Evolutionary conservation across 2,888 invertebrate species (phyloP).

Genomic region (Diaperis boleti): DNA sequence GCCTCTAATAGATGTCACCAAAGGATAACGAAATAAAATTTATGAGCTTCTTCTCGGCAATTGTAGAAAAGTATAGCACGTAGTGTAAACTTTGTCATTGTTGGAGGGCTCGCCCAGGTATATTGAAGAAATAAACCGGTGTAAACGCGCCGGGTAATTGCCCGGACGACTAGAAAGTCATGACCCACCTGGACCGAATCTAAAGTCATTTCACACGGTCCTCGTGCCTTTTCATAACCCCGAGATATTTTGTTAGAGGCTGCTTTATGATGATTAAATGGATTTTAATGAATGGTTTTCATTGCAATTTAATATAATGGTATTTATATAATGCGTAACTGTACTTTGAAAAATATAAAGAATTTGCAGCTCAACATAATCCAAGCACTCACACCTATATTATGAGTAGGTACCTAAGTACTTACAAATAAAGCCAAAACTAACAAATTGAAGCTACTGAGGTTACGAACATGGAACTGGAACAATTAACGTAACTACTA

Average conservation of each 20-base stretch:
- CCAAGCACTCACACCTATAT: too few relatives aligned
- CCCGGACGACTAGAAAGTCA: conserved; percentile 50
- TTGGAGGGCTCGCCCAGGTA: conserved; percentile 23
- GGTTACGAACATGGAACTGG: too few relatives aligned
- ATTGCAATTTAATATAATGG: conserved; percentile 26
- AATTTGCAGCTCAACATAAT: too few relatives aligned
- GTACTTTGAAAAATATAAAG: conserved; percentile 5
- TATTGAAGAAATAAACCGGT: conserved; percentile 5
- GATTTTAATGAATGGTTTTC: conserved; percentile 50
- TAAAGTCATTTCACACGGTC: conserved; percentile 59
- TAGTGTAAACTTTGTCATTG: conserved; percentile 55
- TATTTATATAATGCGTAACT: conserved; percentile 17
- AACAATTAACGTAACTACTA: too few relatives aligned
- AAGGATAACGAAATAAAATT: conserved; percentile 49
- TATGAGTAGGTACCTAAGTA: too few relatives aligned
- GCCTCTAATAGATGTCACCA: conserved; percentile 59
- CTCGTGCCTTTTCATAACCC: conserved; percentile 54
- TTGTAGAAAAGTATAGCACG: conserved; percentile 55
- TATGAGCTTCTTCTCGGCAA: conserved; percentile 52
- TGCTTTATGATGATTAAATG: conserved; percentile 53
- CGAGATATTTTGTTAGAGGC: conserved; percentile 47
- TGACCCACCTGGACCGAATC: conserved; percentile 58
- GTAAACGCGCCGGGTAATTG: conserved; percentile 20
- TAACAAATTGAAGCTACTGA: too few relatives aligned
- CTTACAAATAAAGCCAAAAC: too few relatives aligned